Evolutionary conservation across 1,140 invertebrate genomes (phyloP), one percentile per base, ranked within the genome.

Genomic region (Magallana gigas): DNA sequence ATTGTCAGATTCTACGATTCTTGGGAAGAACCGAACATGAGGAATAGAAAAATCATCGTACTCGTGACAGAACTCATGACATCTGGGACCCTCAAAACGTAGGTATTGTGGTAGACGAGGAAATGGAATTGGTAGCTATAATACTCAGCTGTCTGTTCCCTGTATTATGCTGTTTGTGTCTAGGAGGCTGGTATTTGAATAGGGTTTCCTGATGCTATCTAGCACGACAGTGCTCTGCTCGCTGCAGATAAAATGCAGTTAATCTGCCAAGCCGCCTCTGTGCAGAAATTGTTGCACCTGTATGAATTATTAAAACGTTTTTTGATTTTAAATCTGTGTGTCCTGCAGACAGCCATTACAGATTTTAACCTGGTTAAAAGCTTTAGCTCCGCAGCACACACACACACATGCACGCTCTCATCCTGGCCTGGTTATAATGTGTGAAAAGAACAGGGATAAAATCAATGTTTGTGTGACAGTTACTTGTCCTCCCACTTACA

Each of bases 1-100:
- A 99, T 99, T 93, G 99, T 99, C 86, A 96, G 99, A 71, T 99
- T 99, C 96, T 99, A 99, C 95, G 99, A 99, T 95, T 99, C 99
- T 95, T 99, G 99, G 98, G 99, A 99, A 95, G 97, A 98, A 80
- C 97, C 97, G 60, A 96, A 97, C 88, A 89, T 94, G 62, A 97
- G 97, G 58, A 94, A 94, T 48, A 98, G 98, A 95, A 99, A 99
- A 96, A 99, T 99, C 94, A 99, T 99, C 93, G 98, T 99, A 86
- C 96, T 99, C 90, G 99, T 99, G 91, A 99, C 99, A 48, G 99
- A 99, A 95, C 96, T 99, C 64, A 99, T 99, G 99, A 98, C 99
- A 88, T 99, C 98, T 86, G 99, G 99, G 91, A 99, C 99, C 64
- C 96, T 99, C 11, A 99, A 99, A 96, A 98, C 98, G 97, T 99